Conservation (phyloP, 2,888 invertebrate species). For the Cinara cedri region DNA sequence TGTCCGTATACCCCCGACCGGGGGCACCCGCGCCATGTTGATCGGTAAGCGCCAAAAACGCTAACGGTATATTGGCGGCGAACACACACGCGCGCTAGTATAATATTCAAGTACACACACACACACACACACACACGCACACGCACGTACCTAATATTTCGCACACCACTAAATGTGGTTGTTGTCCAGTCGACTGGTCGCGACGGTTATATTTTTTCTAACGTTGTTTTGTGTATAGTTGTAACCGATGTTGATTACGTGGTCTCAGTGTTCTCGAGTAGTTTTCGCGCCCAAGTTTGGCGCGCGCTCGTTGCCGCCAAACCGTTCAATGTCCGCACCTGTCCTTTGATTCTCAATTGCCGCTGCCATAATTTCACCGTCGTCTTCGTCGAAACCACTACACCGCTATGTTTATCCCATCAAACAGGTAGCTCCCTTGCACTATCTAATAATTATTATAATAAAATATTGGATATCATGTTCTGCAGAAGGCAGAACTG, state of each 20-base stretch:
- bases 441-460: too few relatives aligned
- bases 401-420: slow-evolving; percentile 13
- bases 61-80: slow-evolving; percentile 37
- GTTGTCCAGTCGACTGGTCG: slow-evolving; percentile 27
- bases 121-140: neutral
- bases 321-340: neutral
- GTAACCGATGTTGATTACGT: neutral
- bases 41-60: slow-evolving; percentile 61
- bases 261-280: neutral
- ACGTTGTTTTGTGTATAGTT: neutral
- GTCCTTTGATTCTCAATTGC: neutral
- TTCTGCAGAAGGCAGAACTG: too few relatives aligned
- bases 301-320: neutral
- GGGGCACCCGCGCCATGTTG: slow-evolving; percentile 66
- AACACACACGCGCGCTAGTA: neutral
- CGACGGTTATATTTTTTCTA: slow-evolving; percentile 47
- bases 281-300: slow-evolving; percentile 33
- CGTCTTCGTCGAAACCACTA: neutral
- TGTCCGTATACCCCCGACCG: slow-evolving; percentile 62
- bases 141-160: neutral
- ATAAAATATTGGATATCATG: neutral
- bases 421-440: slow-evolving; percentile 50
- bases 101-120: neutral
- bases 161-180: slow-evolving; percentile 17
- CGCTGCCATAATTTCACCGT: neutral